Conservation (phyloP, 37 sponge, comb jelly and placozoan species). For the Trichoplax adhaerens region DNA sequence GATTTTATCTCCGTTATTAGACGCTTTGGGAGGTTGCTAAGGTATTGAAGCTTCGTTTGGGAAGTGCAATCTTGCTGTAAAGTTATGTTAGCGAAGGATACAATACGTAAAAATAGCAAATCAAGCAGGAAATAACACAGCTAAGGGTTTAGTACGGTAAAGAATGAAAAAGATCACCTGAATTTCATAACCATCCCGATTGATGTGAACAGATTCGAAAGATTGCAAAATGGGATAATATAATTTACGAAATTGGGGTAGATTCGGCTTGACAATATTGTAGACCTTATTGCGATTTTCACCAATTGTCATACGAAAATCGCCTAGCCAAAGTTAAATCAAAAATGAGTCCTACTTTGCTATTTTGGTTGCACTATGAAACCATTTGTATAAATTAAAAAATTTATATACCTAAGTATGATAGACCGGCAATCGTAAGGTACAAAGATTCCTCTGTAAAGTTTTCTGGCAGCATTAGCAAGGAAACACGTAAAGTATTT, state of each 20-base stretch:
- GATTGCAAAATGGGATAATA: constrained; percentile 15
- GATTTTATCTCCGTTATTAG: too few relatives aligned
- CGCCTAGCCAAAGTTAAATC: constrained; percentile 26
- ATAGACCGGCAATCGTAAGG: constrained; percentile 30
- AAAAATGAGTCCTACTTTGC: background rate
- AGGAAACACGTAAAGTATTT: constrained; percentile 21
- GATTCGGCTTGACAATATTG: constrained; percentile 51
- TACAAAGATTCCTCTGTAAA: constrained; percentile 35
- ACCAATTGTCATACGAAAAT: constrained; percentile 67
- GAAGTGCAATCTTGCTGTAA: too few relatives aligned
- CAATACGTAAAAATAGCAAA: too few relatives aligned
- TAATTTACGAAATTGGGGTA: constrained; percentile 31
- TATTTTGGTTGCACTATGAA: too few relatives aligned
- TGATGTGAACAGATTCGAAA: background rate
- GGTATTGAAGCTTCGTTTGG: too few relatives aligned
- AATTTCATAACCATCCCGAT: background rate
- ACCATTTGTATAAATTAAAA: background rate
- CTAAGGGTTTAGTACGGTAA: too few relatives aligned
- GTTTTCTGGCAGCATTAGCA: constrained; percentile 14
- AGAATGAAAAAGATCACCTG: too few relatives aligned
- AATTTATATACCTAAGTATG: constrained; percentile 30
- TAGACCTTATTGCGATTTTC: constrained; percentile 64
- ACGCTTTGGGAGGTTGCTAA: too few relatives aligned
- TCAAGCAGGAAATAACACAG: too few relatives aligned
- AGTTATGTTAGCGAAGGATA: too few relatives aligned